Percentiles rank a stretch among this genome's conserved stretches.
Evolutionary conservation across 1,140 invertebrate species (phyloP).

Genomic region (Conopomorpha cramerella): DNA sequence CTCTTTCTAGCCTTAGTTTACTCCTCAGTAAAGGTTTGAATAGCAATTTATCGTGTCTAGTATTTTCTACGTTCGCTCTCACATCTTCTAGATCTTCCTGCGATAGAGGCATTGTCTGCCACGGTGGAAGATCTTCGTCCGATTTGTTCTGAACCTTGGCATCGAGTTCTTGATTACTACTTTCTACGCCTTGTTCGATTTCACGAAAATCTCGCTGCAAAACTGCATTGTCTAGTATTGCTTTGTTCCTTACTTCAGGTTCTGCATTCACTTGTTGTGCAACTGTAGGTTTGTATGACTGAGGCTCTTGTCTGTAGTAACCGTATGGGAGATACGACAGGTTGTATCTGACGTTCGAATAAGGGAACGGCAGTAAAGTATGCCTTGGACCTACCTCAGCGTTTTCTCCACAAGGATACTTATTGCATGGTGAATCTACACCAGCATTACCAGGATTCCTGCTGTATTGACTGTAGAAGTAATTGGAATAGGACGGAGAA

Average conservation of each 20-base stretch:
- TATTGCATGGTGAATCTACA: not conserved
- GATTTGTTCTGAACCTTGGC: slow-evolving; percentile 1
- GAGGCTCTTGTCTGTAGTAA: slow-evolving; percentile 21
- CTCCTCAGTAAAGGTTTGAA: slow-evolving; percentile 23
- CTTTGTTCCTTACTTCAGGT: not conserved
- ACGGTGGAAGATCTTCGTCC: slow-evolving; percentile 4
- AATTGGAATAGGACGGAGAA: not conserved
- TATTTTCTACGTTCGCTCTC: slow-evolving; percentile 18
- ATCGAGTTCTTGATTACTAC: not conserved
- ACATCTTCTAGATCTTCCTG: slow-evolving; percentile 27
- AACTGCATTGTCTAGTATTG: not conserved
- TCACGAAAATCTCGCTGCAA: not conserved
- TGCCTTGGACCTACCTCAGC: not conserved
- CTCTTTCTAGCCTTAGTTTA: slow-evolving; percentile 30
- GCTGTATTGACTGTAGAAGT: not conserved
- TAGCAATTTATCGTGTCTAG: slow-evolving; percentile 20
- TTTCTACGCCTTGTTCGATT: not conserved
- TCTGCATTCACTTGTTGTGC: not conserved
- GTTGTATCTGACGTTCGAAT: slow-evolving; percentile 20
- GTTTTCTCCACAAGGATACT: not conserved
- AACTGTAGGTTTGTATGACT: slow-evolving; percentile 12
- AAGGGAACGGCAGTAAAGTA: slow-evolving; percentile 24
- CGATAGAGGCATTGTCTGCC: slow-evolving; percentile 16
- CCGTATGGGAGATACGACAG: slow-evolving; percentile 10
- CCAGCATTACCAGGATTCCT: not conserved